Conservation (phyloP, 2,888 invertebrate species). For the Alloscopus bannaensis region DNA sequence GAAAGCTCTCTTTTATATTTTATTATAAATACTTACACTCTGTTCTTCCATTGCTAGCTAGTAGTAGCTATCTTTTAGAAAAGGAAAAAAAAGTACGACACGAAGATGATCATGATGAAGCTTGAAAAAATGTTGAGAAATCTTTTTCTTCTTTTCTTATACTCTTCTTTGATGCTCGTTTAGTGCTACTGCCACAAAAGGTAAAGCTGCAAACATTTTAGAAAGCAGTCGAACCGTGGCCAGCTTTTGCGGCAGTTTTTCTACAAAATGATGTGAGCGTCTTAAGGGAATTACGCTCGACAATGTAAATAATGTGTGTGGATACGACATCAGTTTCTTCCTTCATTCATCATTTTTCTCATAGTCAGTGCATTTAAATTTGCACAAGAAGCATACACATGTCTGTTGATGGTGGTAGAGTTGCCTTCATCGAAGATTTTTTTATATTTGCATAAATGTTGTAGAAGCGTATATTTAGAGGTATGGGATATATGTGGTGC, state of each 20-base stretch:
- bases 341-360: constrained; percentile 25
- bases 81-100: background rate
- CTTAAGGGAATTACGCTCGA: constrained; percentile 39
- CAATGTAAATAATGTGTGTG: too few species aligned
- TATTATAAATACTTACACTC: too few species aligned
- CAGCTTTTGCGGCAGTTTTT: constrained; percentile 50
- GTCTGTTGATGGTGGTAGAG: background rate
- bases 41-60: background rate
- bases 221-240: constrained; percentile 63
- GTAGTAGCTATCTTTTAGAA: constrained; percentile 8
- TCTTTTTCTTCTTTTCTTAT: too few species aligned
- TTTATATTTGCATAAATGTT: too few species aligned
- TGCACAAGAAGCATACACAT: background rate
- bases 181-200: constrained; percentile 49
- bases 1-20: too few species aligned
- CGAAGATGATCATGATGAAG: constrained; percentile 20
- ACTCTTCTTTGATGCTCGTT: constrained; percentile 44
- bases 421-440: too few species aligned
- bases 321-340: constrained; percentile 26
- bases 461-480: too few species aligned
- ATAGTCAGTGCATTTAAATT: background rate
- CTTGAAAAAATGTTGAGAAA: constrained; percentile 56
- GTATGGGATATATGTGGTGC: too few species aligned
- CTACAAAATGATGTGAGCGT: constrained; percentile 38
- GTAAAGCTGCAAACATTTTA: constrained; percentile 54